These are phyloP conservation scores for Euproctis similis DNA, from an alignment of 2,888 invertebrate species.

Conservation along the genomic window DNA sequence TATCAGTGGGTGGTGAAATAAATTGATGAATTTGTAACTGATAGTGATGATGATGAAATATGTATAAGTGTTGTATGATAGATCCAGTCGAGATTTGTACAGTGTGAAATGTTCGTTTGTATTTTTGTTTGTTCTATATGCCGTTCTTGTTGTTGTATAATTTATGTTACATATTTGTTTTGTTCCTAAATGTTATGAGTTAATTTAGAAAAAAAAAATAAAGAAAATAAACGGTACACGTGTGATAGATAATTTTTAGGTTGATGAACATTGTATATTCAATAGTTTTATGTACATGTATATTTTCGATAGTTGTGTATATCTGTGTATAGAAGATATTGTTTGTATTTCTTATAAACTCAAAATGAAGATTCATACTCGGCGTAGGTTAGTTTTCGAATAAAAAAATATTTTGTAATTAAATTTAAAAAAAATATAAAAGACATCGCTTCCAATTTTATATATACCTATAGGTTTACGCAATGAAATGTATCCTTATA, in stretches of 20 bases:
- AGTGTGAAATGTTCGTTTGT: constrained; percentile 12
- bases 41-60: constrained; percentile 22
- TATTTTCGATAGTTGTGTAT: constrained; percentile 11
- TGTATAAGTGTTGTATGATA: constrained; percentile 30
- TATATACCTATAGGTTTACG: constrained; percentile 9
- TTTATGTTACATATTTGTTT: constrained; percentile 13
- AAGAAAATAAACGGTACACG: no score
- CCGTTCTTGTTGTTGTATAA: constrained; percentile 22
- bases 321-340: constrained; percentile 3
- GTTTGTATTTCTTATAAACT: constrained; percentile 4
- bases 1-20: constrained; percentile 49
- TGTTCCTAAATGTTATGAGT: constrained; percentile 9
- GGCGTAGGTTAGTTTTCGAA: no score
- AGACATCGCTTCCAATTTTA: constrained; percentile 20
- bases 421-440: constrained; percentile 14
- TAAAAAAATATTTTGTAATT: constrained; percentile 17
- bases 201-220: no score
- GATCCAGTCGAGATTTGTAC: constrained; percentile 22
- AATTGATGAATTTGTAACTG: constrained; percentile 15
- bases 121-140: constrained; percentile 21
- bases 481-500: constrained; percentile 15
- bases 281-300: constrained; percentile 4
- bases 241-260: no score
- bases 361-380: constrained; percentile 6
- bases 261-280: no score